phyloP scores from a whole-genome alignment of 2,113 vertebrate species.

The Phylloscopus whistleri region DNA sequence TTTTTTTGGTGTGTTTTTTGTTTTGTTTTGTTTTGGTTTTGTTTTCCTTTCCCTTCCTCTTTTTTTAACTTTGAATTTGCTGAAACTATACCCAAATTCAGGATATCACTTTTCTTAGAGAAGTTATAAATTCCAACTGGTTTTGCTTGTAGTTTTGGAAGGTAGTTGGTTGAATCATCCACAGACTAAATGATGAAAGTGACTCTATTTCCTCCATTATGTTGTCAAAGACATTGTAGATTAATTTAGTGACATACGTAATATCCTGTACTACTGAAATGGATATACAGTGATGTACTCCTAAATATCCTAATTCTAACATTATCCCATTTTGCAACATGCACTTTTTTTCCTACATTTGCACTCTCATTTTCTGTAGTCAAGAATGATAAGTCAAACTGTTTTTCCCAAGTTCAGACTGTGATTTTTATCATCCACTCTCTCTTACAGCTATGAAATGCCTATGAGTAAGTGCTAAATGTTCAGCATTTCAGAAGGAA shows the following conservation, averaged over 20 bases:
- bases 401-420: not conserved
- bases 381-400: not conserved
- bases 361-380: not conserved
- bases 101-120: not conserved
- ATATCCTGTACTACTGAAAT: not conserved
- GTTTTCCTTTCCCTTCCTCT: rapidly evolving
- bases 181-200: not conserved
- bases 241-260: not conserved
- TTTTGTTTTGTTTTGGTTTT: too few relatives aligned
- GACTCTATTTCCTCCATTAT: not conserved
- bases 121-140: not conserved
- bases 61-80: not conserved
- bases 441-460: not conserved
- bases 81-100: not conserved
- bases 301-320: not conserved
- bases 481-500: not conserved
- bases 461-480: not conserved
- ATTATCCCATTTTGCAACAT: not conserved
- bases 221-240: not conserved
- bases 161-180: not conserved
- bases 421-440: not conserved
- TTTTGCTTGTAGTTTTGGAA: not conserved
- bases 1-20: too few relatives aligned
- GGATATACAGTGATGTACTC: not conserved
- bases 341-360: not conserved